Base-by-base conservation (phyloP, 2,113 vertebrate species). In the Campylomormyrus numenius region DNA sequence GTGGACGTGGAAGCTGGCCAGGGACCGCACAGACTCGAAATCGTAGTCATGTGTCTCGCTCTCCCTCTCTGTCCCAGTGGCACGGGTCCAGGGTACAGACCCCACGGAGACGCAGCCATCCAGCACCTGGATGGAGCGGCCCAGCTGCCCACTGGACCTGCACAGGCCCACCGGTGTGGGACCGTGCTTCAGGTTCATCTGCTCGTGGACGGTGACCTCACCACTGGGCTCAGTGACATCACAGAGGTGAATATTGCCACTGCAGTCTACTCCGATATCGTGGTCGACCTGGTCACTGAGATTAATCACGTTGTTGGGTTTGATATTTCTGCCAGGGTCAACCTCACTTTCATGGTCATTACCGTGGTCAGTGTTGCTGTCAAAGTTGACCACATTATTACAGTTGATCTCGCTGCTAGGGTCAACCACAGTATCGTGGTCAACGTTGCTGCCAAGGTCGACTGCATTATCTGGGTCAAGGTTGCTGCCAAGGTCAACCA, bases 41-140 rank as follows among this genome's bases (percentile, higher is more conserved):
- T 2, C 77, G 35, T 11, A 2, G 0, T 89, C 80, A 27, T 27
- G 62, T 21, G 87, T 0, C 31, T 49, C 8, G 2, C 8, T 90
- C 35, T 19, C 8, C 89, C 91, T 92, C 88, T 91, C 85, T 27
- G 2, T 15, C 50, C 89, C 56, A 1, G 15, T 6, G 15, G n/a
- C 13, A 17, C 74, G 13, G 35, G 15, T 15, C 74, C 74, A 80
- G 35, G 74, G 35, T 35, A 80, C 35, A 6, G 35, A 39, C 35
- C 74, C 74, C 35, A 80, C 74, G 1, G 91, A 92, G 91, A 94
- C 88, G 88, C 90, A 84, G 21, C 91, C 93, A 21, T 94, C 93
- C 53, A 90, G 46, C 50, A 94, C 93, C 62, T 92, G 89, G 88
- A 94, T 88, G 35, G 85, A 90, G 45, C 56, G 66, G 50, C 92